Evolutionary conservation across 2,797 vertebrate species (phyloP), one percentile per base, ranked within the genome.

Genomic region (Siniperca undulata): DNA sequence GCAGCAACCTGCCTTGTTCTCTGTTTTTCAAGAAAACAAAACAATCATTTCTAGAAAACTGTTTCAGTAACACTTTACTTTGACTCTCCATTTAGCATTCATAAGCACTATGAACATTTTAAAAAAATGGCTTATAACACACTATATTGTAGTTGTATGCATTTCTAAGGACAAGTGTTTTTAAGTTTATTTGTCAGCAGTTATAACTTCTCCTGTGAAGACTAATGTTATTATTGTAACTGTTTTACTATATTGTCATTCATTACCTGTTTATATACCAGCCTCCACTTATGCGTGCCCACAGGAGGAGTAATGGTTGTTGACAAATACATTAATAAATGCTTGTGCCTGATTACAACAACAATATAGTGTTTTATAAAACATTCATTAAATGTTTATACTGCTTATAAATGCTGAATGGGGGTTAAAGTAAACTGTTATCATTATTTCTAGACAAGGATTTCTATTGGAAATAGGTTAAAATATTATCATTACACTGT

Each of bases 311-410:
- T 44, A 58, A 70, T 20, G 44, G 50, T 16, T 65, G 50, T 22
- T 75, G 44, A 38, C 46, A 38, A 70, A 55, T 19, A 56, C 52
- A 27, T 55, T 42, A 55, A 60, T 36, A 48, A 36, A 60, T 75
- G 61, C 7, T 16, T 64, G 36, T 22, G 46, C 46, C 55, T 34
- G 55, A 13, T 46, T 19, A 62, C 22, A 38, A 22, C 59, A 40
- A 14, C 17, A 52, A 20, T 52, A 27, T 1, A 40, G 22, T 61
- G 30, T 40, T 38, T 52, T 20, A 19, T 58, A 12, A 72, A 59
- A 19, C 44, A 16, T 73, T 24, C 24, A 14, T 74, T 14, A 13
- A 3, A 20, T 50, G 7, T 50, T 24, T 56, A 55, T 42, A 42
- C 20, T 30, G 59, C 3, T 17, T 34, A 11, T 48, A 46, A 27